These are phyloP conservation scores for Gymnodraco acuticeps DNA, from an alignment of 2,797 vertebrate genomes.

Conservation along the genomic window DNA sequence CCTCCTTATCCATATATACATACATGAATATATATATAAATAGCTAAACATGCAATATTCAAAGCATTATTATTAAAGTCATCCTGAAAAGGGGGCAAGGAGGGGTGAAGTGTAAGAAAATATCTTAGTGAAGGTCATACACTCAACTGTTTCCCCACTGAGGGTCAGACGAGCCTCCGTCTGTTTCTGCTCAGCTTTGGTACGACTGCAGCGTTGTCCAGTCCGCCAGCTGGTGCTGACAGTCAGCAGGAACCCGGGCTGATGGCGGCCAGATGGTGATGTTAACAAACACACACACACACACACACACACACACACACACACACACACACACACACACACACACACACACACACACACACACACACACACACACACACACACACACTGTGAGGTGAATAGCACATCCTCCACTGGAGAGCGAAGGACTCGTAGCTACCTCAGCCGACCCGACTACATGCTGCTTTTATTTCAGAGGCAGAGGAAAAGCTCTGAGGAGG, in stretches of 20 bases:
- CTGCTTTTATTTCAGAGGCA: conserved; percentile 62
- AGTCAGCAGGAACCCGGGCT: conserved; percentile 62
- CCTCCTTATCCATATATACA: neutral
- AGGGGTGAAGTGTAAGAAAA: neutral
- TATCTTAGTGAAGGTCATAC: neutral
- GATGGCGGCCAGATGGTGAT: conserved; percentile 77
- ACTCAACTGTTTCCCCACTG: conserved; percentile 16
- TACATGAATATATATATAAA: neutral
- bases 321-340: conserved; percentile 24
- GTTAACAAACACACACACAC: conserved; percentile 18
- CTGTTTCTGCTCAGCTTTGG: conserved; percentile 50
- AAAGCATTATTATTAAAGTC: neutral
- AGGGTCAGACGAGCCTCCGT: conserved; percentile 35
- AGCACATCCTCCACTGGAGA: conserved; percentile 54
- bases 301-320: conserved; percentile 18
- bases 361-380: conserved; percentile 18
- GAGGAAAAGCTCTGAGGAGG: conserved; percentile 53
- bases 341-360: conserved; percentile 18
- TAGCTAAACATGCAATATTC: neutral
- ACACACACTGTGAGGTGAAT: conserved; percentile 40
- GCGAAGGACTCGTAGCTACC: conserved; percentile 49
- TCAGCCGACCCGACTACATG: conserved; percentile 62
- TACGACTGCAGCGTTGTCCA: conserved; percentile 56
- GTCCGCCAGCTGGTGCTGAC: conserved; percentile 70
- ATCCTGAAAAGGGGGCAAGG: neutral